Conservation (phyloP, 2,113 vertebrate genomes). For the Alosa alosa region DNA sequence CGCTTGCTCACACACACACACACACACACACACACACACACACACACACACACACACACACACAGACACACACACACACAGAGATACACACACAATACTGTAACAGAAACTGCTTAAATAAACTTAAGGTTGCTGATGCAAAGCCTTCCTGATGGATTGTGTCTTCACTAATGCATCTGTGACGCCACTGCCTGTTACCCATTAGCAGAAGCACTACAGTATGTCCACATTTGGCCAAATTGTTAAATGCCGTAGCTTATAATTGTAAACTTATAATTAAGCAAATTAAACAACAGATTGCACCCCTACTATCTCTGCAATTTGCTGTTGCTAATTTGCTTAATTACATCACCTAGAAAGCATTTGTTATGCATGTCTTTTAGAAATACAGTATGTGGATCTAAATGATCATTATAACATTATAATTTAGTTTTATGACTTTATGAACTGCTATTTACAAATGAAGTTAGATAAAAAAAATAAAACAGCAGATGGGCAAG, state of each 20-base stretch:
- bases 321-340: neutral
- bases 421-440: neutral
- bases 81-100: neutral
- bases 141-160: neutral
- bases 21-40: neutral
- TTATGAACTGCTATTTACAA: neutral
- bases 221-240: neutral
- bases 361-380: neutral
- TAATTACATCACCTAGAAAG: neutral
- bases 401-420: neutral
- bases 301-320: neutral
- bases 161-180: neutral
- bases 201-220: neutral
- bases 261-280: neutral
- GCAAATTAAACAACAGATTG: neutral
- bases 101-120: neutral
- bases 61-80: neutral
- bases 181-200: neutral
- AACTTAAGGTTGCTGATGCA: neutral
- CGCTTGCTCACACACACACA: neutral
- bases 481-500: neutral
- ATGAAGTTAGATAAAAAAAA: neutral
- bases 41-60: neutral
- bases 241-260: neutral
- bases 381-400: neutral